A percentile compares a stretch with the other conserved stretches of the same genome.
phyloP scores from a whole-genome alignment of 2,113 vertebrate genomes.

The Centrocercus urophasianus region DNA sequence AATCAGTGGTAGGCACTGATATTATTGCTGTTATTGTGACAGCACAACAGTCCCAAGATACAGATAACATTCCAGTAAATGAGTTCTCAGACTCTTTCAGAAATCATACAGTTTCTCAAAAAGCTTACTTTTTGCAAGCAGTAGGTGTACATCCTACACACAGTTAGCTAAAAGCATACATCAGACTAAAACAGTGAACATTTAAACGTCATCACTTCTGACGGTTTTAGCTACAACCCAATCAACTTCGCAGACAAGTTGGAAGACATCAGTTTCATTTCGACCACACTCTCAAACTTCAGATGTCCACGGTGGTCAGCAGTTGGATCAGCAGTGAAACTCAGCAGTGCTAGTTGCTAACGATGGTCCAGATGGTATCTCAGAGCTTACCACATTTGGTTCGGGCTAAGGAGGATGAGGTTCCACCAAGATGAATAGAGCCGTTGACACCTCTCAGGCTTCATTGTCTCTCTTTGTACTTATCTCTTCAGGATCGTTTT shows the following conservation, averaged over 20 bases:
- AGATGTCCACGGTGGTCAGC: neutral
- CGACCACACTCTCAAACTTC: neutral
- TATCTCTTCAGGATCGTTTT: neutral
- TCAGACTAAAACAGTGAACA: neutral
- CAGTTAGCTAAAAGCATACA: neutral
- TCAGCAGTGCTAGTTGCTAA: neutral
- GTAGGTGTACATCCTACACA: neutral
- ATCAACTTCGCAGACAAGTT: neutral
- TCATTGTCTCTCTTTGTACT: neutral
- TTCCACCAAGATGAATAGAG: neutral
- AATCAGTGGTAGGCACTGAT: neutral
- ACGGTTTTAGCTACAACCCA: accelerated
- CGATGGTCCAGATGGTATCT: neutral
- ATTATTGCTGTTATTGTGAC: neutral
- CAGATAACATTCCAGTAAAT: neutral
- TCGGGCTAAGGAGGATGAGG: neutral
- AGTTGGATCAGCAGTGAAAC: neutral
- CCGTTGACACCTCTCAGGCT: neutral
- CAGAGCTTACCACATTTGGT: neutral
- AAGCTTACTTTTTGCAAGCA: neutral
- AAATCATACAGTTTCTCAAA: neutral
- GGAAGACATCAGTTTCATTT: neutral
- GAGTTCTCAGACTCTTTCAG: neutral
- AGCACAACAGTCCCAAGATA: neutral
- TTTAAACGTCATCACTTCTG: neutral